phyloP scores from a whole-genome alignment of 2,888 invertebrate genomes.

The Endomychus coccineus region DNA sequence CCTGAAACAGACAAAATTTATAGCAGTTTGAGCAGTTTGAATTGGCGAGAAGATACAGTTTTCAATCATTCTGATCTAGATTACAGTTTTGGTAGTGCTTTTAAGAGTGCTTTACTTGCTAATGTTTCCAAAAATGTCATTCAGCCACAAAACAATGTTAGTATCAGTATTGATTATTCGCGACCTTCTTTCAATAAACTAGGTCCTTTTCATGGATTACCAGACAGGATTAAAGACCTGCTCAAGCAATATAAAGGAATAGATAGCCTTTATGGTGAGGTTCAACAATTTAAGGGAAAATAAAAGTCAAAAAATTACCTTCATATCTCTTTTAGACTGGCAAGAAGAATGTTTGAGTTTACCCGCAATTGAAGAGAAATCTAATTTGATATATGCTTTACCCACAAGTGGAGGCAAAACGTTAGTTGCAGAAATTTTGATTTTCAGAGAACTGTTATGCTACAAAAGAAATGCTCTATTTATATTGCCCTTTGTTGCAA shows the following conservation, averaged over 20 bases:
- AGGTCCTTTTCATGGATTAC: slow-evolving; percentile 72
- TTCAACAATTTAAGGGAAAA: too few species aligned
- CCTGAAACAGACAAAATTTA: neutral
- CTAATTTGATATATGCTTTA: slow-evolving; percentile 84
- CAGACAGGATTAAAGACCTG: slow-evolving; percentile 59
- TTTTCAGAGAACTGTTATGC: slow-evolving; percentile 77
- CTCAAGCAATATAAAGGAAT: slow-evolving; percentile 73
- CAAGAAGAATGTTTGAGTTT: slow-evolving; percentile 85
- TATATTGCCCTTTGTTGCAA: slow-evolving; percentile 89
- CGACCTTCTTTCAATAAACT: slow-evolving; percentile 21
- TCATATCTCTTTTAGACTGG: slow-evolving; percentile 63
- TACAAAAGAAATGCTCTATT: slow-evolving; percentile 77
- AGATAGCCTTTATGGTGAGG: slow-evolving; percentile 71
- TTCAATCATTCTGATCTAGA: slow-evolving; percentile 23
- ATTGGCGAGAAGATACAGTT: slow-evolving; percentile 20
- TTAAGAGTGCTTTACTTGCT: slow-evolving; percentile 34
- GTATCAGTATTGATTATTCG: slow-evolving; percentile 14
- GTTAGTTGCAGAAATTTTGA: slow-evolving; percentile 90
- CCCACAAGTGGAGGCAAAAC: slow-evolving; percentile 98
- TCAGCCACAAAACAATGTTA: slow-evolving; percentile 12
- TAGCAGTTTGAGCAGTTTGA: slow-evolving; percentile 3
- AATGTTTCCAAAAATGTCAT: slow-evolving; percentile 32
- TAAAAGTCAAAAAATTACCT: slow-evolving; percentile 1
- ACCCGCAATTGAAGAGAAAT: slow-evolving; percentile 60
- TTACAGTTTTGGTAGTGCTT: slow-evolving; percentile 29